phyloP scores from a whole-genome alignment of 2,888 invertebrate genomes.

The Pseudococcus longispinus region DNA sequence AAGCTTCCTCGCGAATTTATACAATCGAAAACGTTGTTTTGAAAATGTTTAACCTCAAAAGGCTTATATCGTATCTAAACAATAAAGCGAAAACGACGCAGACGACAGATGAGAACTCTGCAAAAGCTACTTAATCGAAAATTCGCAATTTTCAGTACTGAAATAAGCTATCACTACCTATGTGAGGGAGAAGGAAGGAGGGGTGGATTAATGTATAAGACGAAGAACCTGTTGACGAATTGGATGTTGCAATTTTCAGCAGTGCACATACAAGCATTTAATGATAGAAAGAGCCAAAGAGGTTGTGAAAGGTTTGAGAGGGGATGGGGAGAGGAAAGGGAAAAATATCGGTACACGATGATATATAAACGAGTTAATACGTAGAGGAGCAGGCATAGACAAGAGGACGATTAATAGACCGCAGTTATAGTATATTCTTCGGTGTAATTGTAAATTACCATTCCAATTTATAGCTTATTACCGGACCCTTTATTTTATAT shows the following conservation, averaged over 20 bases:
- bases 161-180: not conserved
- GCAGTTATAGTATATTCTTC: conserved; percentile 42
- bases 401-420: conserved; percentile 5
- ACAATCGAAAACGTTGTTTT: not conserved
- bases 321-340: not conserved
- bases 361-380: conserved; percentile 1
- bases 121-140: not conserved
- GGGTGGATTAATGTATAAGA: not conserved
- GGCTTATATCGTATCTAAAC: not conserved
- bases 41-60: not conserved
- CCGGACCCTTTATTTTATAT: conserved; percentile 49
- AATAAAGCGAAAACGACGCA: not conserved
- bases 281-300: not conserved
- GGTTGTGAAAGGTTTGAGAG: not conserved
- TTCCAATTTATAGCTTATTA: conserved; percentile 56
- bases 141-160: not conserved
- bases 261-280: not conserved
- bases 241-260: not conserved
- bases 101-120: no score
- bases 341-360: not conserved
- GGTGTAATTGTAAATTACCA: conserved; percentile 54
- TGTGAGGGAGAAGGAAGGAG: not conserved
- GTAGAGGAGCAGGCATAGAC: not conserved
- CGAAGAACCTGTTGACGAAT: not conserved
- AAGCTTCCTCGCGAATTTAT: no score